phyloP scores from a whole-genome alignment of 2,888 invertebrate species.

The Geophilus truncorum region DNA sequence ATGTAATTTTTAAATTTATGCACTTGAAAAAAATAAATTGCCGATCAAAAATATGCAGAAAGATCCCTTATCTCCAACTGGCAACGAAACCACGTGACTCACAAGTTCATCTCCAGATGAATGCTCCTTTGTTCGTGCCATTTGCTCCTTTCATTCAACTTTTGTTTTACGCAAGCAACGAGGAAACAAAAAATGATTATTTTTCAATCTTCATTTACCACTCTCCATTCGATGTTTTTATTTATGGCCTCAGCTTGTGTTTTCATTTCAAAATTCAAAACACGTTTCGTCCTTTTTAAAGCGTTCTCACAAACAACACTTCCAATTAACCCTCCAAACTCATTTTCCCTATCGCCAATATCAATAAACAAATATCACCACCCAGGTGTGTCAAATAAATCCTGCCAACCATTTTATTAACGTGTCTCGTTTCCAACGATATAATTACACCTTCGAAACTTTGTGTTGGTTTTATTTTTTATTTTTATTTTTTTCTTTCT shows the following conservation, averaged over 20 bases:
- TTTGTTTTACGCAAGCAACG: background rate
- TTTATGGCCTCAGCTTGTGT: background rate
- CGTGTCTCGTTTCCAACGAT: background rate
- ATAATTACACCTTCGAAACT: background rate
- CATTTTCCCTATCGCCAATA: background rate
- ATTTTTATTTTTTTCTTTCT: background rate
- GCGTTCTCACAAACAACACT: background rate
- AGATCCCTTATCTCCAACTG: slow-evolving; percentile 2
- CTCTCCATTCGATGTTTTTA: background rate
- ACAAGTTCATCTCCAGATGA: background rate
- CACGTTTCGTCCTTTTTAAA: background rate
- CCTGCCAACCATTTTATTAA: background rate
- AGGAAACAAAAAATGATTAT: background rate
- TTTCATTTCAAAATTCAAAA: background rate
- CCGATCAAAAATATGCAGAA: background rate
- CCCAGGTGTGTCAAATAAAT: slow-evolving; percentile 10
- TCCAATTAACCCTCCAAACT: slow-evolving; percentile 5
- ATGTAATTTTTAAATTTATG: background rate
- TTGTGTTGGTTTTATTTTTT: background rate
- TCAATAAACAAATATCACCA: slow-evolving; percentile 10
- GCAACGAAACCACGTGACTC: background rate
- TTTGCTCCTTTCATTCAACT: slow-evolving; percentile 10
- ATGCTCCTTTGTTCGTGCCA: background rate
- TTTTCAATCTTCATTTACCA: background rate
- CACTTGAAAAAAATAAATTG: background rate